Evolutionary conservation across 1,140 invertebrate species (phyloP).

Genomic region (Drosophila rufa): DNA sequence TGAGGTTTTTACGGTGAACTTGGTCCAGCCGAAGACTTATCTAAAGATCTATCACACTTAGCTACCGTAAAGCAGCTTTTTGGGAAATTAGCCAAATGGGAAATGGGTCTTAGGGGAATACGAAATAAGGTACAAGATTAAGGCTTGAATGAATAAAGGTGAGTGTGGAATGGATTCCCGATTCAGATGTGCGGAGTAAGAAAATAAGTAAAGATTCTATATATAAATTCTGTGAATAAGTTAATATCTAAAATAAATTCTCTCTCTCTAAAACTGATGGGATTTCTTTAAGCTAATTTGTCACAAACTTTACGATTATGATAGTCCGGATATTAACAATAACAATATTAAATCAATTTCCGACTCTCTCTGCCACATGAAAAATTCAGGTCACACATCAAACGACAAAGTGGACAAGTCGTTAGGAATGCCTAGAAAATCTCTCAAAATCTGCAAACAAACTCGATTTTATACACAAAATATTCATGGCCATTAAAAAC

Average conservation of each 20-base stretch:
- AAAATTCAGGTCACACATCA: conserved; percentile 1
- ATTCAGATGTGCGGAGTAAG: neutral
- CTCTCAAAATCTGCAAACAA: conserved; percentile 13
- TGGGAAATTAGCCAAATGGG: conserved; percentile 33
- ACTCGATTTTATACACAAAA: conserved; percentile 21
- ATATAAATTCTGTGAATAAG: too few species aligned
- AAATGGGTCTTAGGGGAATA: conserved; percentile 7
- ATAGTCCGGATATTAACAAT: neutral
- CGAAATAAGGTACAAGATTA: neutral
- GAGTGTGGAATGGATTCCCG: too few species aligned
- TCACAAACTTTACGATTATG: neutral
- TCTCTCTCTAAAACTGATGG: too few species aligned
- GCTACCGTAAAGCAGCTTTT: conserved; percentile 34
- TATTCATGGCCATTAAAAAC: conserved; percentile 47
- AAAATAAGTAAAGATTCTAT: neutral
- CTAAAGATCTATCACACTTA: conserved; percentile 7
- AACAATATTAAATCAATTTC: conserved; percentile 1
- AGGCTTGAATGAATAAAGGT: conserved; percentile 8
- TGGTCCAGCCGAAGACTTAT: conserved; percentile 24
- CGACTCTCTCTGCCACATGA: neutral
- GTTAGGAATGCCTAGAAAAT: conserved; percentile 6
- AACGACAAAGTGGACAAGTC: neutral
- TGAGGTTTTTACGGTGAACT: conserved; percentile 53
- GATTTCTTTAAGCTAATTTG: neutral
- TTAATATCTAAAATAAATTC: too few species aligned